Percentiles rank a stretch among this genome's conserved stretches.
phyloP scores from a whole-genome alignment of 2,888 invertebrate species.

The Protonemura montana region DNA sequence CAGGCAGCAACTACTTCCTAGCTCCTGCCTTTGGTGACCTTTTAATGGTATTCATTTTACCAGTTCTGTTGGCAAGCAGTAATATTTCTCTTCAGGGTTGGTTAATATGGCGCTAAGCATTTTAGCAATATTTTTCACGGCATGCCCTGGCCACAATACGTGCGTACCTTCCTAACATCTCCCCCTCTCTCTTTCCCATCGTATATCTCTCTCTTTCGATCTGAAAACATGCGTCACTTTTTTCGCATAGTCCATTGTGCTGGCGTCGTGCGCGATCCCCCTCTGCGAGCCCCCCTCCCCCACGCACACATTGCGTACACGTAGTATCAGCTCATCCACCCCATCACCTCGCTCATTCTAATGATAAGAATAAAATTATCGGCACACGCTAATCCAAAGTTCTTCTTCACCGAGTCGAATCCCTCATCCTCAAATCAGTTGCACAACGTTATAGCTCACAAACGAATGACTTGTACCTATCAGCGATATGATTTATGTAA shows the following conservation, averaged over 20 bases:
- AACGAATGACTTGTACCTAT: neutral
- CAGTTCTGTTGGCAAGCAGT: neutral
- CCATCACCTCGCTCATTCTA: neutral
- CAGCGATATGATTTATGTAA: neutral
- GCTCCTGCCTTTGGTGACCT: neutral
- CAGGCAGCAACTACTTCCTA: neutral
- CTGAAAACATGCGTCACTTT: conserved; percentile 3
- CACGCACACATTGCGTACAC: neutral
- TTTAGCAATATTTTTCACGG: neutral
- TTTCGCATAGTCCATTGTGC: neutral
- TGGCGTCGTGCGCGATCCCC: neutral
- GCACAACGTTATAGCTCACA: neutral
- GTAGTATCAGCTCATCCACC: neutral
- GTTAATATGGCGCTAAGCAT: neutral
- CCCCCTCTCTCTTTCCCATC: conserved; percentile 1
- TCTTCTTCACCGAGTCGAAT: neutral
- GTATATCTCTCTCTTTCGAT: conserved; percentile 13
- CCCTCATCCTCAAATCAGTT: neutral
- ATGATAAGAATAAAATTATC: conserved; percentile 36
- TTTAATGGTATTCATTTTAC: neutral
- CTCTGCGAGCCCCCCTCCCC: neutral
- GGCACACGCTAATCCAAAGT: neutral
- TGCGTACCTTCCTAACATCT: conserved; percentile 1
- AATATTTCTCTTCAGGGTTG: neutral
- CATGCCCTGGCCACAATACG: neutral